Conservation (phyloP, 1,140 invertebrate genomes). For the Polypedilum pembai region DNA sequence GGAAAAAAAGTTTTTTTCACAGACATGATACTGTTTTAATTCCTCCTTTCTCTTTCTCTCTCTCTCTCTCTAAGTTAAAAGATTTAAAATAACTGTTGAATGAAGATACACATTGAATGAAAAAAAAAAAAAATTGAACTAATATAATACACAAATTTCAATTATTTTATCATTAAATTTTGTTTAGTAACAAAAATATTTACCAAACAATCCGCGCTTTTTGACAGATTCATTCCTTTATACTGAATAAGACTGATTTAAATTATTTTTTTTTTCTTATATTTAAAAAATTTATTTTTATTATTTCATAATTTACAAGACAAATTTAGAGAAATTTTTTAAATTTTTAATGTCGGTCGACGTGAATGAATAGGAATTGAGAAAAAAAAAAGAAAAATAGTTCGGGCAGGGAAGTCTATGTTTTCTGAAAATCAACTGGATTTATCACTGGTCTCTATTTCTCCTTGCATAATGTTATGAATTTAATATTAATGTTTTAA, state of each 20-base stretch:
- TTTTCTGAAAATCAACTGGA: constrained; percentile 23
- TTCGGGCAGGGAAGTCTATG: constrained; percentile 25
- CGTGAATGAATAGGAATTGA: too few relatives aligned
- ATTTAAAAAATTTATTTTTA: not conserved
- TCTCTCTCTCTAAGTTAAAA: not conserved
- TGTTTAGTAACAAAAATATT: not conserved
- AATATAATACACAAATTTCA: constrained; percentile 16
- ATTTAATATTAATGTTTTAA: not conserved
- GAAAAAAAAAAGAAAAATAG: not conserved
- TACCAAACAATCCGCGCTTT: constrained; percentile 3
- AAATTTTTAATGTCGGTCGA: too few relatives aligned
- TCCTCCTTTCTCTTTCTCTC: too few relatives aligned
- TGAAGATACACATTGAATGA: not conserved
- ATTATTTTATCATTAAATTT: not conserved
- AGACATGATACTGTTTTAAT: too few relatives aligned
- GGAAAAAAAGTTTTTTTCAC: too few relatives aligned
- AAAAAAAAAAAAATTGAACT: not conserved
- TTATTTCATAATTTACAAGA: not conserved
- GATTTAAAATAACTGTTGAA: not conserved
- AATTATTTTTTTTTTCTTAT: not conserved
- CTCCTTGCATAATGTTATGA: not conserved
- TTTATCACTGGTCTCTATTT: not conserved
- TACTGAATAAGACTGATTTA: not conserved
- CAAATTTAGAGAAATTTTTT: not conserved
- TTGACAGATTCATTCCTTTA: not conserved